Evolutionary conservation across 2,797 vertebrate genomes (phyloP).

Genomic region (Sandelia bainsii): DNA sequence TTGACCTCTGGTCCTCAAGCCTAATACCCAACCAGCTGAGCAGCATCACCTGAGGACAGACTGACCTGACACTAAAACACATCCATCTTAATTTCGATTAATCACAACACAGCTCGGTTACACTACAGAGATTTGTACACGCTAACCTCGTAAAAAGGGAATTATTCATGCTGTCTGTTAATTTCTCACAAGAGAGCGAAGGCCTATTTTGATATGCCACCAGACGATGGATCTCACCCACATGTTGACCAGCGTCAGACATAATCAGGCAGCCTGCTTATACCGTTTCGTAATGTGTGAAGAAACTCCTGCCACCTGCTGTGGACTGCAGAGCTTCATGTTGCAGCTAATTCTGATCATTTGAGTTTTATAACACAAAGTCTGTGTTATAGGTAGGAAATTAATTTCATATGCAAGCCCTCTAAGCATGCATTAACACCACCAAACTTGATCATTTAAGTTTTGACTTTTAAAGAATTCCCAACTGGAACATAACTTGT

Average conservation of each 20-base stretch:
- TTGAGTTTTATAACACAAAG: constrained; percentile 45
- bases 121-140: constrained; percentile 48
- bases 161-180: constrained; percentile 9
- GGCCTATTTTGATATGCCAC: constrained; percentile 26
- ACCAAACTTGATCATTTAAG: constrained; percentile 8
- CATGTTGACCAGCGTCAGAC: constrained; percentile 24
- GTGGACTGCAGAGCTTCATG: constrained; percentile 66
- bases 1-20: constrained; percentile 41
- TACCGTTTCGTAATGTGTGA: constrained; percentile 9
- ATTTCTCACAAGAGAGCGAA: constrained; percentile 27
- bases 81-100: constrained; percentile 22
- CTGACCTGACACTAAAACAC: constrained; percentile 56
- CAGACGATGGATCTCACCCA: constrained; percentile 21
- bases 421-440: constrained; percentile 39
- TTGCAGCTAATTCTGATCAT: constrained; percentile 58
- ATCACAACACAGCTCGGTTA: constrained; percentile 22
- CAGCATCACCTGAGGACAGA: constrained; percentile 56
- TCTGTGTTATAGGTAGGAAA: constrained; percentile 18
- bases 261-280: constrained; percentile 31
- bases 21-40: constrained; percentile 51
- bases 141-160: constrained; percentile 33
- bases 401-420: constrained; percentile 25
- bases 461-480: constrained; percentile 15
- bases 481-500: constrained; percentile 5
- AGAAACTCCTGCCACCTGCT: constrained; percentile 29